Base-by-base conservation (phyloP, 2,113 vertebrate species). In the Phalacrocorax pelagicus region DNA sequence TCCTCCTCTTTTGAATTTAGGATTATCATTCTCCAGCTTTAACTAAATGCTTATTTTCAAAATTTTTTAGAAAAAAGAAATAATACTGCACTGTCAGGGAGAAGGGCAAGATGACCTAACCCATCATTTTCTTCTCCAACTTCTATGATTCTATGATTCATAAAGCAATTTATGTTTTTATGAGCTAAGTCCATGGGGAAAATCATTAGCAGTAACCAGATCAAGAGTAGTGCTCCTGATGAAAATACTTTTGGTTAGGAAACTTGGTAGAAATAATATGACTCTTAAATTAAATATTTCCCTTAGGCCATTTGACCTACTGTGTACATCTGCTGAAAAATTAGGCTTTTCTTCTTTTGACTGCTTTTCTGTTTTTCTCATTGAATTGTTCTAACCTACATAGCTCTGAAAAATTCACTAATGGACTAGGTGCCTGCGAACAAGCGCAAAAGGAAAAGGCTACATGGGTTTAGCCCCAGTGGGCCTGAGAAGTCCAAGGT, bases 91-190 rank as follows among this genome's bases (percentile, higher is more conserved):
- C 42, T 81, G 86, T 83, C 86, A 95, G 77, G 55, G 67, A 92
- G 94, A 94, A 95, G 93, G 96, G 80, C 95, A 92, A 57, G 73
- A 95, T 96, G 91, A 97, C 92, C 88, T 96, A 94, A 97, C 80
- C 92, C 78, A 91, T 96, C 93, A 78, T 97, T 97, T 97, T 96
- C 95, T 90, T 87, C 95, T 94, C 89, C 92, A 81, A 34, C 79
- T 92, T 92, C 81, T 87, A 44, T 70, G 69, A 90, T 83, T 92
- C 96, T 98, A 70, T 97, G 83, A 92, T 88, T 51, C 96, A 97
- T 93, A 95, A 97, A 94, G 85, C 86, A 93, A 96, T 69, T 85
- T 88, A 82, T 89, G 94, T 91, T 91, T 92, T 93, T 92, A 69
- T 96, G 85, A 97, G 91, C 70, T 23, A 47, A 55, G 65, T 88